phyloP scores from a whole-genome alignment of 2,888 invertebrate species.

The Blera fallax region DNA sequence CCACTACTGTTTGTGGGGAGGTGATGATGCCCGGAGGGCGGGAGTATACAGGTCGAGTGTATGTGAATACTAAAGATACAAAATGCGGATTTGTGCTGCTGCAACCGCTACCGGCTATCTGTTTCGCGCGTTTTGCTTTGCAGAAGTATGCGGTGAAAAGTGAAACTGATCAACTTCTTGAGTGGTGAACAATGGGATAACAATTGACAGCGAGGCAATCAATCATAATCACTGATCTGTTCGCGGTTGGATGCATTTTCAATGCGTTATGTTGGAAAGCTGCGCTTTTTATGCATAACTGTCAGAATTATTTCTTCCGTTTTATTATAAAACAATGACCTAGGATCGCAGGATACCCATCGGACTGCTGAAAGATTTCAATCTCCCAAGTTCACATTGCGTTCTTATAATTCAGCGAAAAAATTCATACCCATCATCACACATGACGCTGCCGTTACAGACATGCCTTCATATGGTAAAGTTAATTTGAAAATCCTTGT shows the following conservation, averaged over 20 bases:
- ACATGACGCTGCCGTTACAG: constrained; percentile 2
- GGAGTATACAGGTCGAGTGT: constrained; percentile 9
- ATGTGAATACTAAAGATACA: constrained; percentile 27
- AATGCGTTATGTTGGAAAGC: neutral
- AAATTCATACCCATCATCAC: constrained; percentile 11
- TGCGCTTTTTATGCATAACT: constrained; percentile 2
- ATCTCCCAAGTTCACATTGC: neutral
- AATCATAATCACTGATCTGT: constrained; percentile 71
- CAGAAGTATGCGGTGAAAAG: constrained; percentile 53
- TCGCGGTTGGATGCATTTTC: constrained; percentile 21
- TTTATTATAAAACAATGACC: neutral
- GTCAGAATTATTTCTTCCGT: neutral
- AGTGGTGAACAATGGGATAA: constrained; percentile 66
- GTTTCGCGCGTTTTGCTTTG: constrained; percentile 45
- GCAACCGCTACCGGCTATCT: constrained; percentile 40
- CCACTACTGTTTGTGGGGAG: constrained; percentile 58
- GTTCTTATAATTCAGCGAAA: neutral
- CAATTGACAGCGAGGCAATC: constrained; percentile 72
- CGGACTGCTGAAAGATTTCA: neutral
- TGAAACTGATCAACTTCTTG: constrained; percentile 71
- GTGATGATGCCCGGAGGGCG: constrained; percentile 40
- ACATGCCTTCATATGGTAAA: neutral
- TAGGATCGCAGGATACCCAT: neutral
- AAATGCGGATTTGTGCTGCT: constrained; percentile 35
- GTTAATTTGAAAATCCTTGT: neutral